Percentiles rank a stretch among this genome's conserved stretches.
Conservation (phyloP, 2,888 invertebrate genomes). For the Caenorhabditis sp. region DNA sequence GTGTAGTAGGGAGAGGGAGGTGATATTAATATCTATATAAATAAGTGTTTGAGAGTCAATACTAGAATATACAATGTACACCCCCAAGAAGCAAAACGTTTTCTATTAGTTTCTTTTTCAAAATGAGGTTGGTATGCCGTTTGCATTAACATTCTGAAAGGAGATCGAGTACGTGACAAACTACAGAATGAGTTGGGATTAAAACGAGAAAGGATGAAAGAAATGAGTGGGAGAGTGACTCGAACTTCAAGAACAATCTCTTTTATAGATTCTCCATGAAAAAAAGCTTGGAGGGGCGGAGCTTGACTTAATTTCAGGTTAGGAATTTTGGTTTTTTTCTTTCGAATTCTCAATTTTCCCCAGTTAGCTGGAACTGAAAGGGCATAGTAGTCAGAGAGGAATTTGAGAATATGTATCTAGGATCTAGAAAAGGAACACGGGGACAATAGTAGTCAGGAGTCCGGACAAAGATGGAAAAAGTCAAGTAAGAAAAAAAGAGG, state of each 20-base stretch:
- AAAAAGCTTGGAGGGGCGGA: not conserved
- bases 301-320: conserved; percentile 3
- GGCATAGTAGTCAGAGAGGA: not conserved
- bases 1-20: too few relatives aligned
- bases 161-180: conserved; percentile 43
- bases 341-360: too few relatives aligned
- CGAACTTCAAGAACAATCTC: not conserved
- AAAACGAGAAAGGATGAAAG: not conserved
- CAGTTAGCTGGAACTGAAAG: not conserved
- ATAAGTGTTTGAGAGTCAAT: too few relatives aligned
- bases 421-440: not conserved
- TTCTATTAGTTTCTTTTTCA: too few relatives aligned
- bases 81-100: too few relatives aligned
- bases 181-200: not conserved
- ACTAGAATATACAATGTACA: too few relatives aligned
- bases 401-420: too few relatives aligned
- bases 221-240: not conserved
- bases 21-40: too few relatives aligned
- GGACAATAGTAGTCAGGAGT: not conserved
- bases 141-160: conserved; percentile 42
- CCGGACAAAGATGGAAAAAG: not conserved
- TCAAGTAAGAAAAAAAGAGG: not conserved
- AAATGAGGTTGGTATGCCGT: conserved; percentile 16
- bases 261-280: not conserved
- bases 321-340: too few relatives aligned